A percentile compares a stretch with the other conserved stretches of the same genome.
phyloP scores from a whole-genome alignment of 2,113 vertebrate species.

The Dicentrarchus labrax region DNA sequence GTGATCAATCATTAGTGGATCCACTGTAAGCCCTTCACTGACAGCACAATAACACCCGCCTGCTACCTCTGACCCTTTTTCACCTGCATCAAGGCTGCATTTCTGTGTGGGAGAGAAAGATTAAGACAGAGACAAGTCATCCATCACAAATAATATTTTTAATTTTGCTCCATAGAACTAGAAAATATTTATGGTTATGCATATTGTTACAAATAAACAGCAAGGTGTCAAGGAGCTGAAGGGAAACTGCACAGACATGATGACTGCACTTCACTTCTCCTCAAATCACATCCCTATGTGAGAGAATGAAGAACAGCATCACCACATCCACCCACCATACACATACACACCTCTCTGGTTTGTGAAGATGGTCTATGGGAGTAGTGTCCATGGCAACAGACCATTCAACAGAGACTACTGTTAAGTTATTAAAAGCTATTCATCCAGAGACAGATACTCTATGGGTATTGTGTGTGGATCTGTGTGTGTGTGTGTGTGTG shows the following conservation, averaged over 20 bases:
- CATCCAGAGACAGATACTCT: constrained; percentile 54
- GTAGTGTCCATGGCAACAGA: constrained; percentile 75
- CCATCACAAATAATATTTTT: constrained; percentile 6
- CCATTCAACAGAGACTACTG: constrained; percentile 67
- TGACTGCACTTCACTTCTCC: constrained; percentile 12
- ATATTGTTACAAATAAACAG: constrained; percentile 15
- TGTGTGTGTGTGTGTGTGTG: constrained; percentile 17
- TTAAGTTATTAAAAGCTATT: constrained; percentile 71
- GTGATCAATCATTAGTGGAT: constrained; percentile 63
- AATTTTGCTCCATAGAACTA: neutral
- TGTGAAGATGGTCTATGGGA: constrained; percentile 47
- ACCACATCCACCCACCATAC: constrained; percentile 32
- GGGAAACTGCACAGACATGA: constrained; percentile 12
- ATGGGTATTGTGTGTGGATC: constrained; percentile 49
- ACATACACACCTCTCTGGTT: constrained; percentile 44
- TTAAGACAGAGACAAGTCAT: neutral
- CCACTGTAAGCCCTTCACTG: constrained; percentile 45
- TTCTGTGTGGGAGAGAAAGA: constrained; percentile 31
- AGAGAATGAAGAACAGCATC: constrained; percentile 43
- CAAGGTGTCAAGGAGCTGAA: neutral
- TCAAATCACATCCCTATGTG: constrained; percentile 43
- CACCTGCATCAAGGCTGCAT: constrained; percentile 36
- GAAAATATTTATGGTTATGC: neutral
- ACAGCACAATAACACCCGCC: constrained; percentile 52
- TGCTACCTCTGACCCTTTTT: constrained; percentile 55